A percentile compares a stretch with the other conserved stretches of the same genome.
Evolutionary conservation across 2,888 invertebrate species (phyloP).

Genomic region (Cristatella mucedo): DNA sequence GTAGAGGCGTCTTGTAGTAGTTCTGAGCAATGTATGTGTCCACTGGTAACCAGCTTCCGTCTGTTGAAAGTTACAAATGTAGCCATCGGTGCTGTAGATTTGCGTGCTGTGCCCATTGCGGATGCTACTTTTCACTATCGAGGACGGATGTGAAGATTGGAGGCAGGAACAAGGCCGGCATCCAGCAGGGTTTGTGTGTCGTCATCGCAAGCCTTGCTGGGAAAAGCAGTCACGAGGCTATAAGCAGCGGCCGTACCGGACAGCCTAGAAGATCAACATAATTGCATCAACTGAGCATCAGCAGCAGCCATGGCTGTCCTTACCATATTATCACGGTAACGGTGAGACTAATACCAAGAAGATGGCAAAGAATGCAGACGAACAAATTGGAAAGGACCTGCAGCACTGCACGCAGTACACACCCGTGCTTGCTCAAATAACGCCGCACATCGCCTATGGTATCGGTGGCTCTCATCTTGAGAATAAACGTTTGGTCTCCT

Average conservation of each 20-base stretch:
- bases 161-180: conserved; percentile 32
- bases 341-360: background rate
- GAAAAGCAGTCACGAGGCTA: conserved; percentile 27
- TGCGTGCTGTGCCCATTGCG: too few species aligned
- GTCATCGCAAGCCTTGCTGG: conserved; percentile 22
- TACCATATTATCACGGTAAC: background rate
- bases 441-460: conserved; percentile 28
- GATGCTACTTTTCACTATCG: too few species aligned
- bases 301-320: background rate
- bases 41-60: too few species aligned
- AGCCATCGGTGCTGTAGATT: too few species aligned
- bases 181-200: conserved; percentile 20
- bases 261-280: conserved; percentile 13
- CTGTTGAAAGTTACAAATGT: too few species aligned
- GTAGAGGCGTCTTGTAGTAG: too few species aligned
- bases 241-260: conserved; percentile 15
- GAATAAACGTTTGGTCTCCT: conserved; percentile 31
- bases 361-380: background rate
- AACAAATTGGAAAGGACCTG: conserved; percentile 1
- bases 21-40: too few species aligned
- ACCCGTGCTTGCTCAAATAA: conserved; percentile 27
- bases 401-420: background rate
- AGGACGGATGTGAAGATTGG: conserved; percentile 27
- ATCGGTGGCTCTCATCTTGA: conserved; percentile 33
- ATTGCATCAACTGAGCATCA: background rate